Conservation (phyloP, 2,797 vertebrate genomes). For the Lepilemur septentrionalis region DNA sequence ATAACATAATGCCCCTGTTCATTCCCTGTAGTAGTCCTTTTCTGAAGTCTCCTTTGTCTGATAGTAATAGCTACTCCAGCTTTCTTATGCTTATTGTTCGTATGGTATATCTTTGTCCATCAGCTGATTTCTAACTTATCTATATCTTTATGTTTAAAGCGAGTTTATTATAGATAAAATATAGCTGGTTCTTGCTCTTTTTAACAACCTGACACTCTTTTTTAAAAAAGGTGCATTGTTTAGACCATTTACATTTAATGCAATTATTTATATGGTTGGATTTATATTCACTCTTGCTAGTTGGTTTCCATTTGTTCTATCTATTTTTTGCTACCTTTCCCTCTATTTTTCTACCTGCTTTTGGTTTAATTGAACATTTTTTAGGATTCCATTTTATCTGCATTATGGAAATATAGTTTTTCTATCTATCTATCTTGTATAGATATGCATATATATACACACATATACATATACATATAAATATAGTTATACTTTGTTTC, state of each 20-base stretch:
- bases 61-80: neutral
- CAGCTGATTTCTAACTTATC: neutral
- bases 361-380: neutral
- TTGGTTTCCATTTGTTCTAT: neutral
- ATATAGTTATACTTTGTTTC: neutral
- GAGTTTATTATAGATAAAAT: neutral
- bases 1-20: neutral
- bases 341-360: neutral
- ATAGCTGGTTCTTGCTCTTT: neutral
- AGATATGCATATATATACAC: neutral
- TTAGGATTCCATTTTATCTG: neutral
- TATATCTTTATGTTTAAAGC: neutral
- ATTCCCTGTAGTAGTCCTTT: neutral
- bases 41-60: neutral
- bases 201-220: neutral
- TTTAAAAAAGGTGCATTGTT: neutral
- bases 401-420: neutral
- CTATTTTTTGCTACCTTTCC: neutral
- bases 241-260: neutral
- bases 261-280: neutral
- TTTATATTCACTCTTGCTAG: neutral
- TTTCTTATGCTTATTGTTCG: neutral
- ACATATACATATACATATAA: neutral
- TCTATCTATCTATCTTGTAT: neutral
- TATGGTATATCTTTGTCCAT: neutral